Evolutionary conservation across 2,888 invertebrate species (phyloP).

Genomic region (Gymnosoma rotundatum): DNA sequence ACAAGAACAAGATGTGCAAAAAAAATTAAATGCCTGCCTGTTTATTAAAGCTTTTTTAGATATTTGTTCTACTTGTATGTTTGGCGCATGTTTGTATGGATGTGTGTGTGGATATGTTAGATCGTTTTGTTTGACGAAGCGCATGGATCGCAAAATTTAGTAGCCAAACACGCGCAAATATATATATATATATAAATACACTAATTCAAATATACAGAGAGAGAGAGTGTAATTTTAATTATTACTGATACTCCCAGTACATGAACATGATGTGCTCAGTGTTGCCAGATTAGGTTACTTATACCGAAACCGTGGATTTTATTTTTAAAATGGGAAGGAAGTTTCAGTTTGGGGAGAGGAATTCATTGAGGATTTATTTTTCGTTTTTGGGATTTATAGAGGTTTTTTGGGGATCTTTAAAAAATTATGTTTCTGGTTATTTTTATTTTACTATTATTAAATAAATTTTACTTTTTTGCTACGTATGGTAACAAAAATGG

Average conservation of each 20-base stretch:
- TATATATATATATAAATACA: too few species aligned
- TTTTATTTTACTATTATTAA: too few species aligned
- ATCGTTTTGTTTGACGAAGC: constrained; percentile 54
- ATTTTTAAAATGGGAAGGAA: too few species aligned
- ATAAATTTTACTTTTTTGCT: too few species aligned
- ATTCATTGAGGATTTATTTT: too few species aligned
- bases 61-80: constrained; percentile 32
- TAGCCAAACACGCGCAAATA: constrained; percentile 13
- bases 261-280: constrained; percentile 17
- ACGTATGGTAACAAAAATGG: too few species aligned
- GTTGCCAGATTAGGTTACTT: too few species aligned
- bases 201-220: background rate
- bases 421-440: too few species aligned
- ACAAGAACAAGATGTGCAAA: constrained; percentile 53
- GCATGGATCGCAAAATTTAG: constrained; percentile 44
- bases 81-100: background rate
- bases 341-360: too few species aligned
- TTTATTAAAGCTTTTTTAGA: constrained; percentile 46
- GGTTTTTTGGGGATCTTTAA: too few species aligned
- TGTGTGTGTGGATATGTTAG: constrained; percentile 36
- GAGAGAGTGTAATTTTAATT: constrained; percentile 55
- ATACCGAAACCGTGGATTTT: too few species aligned
- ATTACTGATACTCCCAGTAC: constrained; percentile 15
- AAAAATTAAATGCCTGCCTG: constrained; percentile 57
- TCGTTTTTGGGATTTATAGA: too few species aligned